Evolutionary conservation across 2,113 vertebrate species (phyloP).

Genomic region (Zosterops lateralis): DNA sequence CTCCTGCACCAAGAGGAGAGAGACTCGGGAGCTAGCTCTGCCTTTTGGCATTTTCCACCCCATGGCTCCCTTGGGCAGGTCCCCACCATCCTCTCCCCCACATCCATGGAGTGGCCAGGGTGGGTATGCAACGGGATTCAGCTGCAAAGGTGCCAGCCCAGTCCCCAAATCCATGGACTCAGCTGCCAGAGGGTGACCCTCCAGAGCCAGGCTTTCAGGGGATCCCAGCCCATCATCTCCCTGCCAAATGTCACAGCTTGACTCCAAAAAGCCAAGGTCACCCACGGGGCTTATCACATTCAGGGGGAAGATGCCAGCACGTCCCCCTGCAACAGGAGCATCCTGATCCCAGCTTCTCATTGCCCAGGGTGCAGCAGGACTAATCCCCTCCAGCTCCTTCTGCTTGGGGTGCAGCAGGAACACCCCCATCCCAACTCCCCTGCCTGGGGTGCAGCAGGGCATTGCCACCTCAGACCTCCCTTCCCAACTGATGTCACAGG

Average conservation of each 20-base stretch:
- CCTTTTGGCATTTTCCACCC: background rate
- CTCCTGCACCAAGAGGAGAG: background rate
- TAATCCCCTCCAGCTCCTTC: background rate
- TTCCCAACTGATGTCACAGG: fast-evolving
- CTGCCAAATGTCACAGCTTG: background rate
- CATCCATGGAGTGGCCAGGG: background rate
- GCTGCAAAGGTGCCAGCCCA: background rate
- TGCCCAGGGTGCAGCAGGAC: background rate
- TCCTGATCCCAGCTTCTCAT: background rate
- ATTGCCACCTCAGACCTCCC: background rate
- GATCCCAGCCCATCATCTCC: background rate
- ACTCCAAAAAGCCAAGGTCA: background rate
- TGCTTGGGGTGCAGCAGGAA: background rate
- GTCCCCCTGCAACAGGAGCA: background rate
- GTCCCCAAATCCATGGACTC: background rate
- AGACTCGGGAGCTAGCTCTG: background rate
- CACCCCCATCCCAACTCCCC: background rate
- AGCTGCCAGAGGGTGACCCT: background rate
- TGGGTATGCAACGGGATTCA: fast-evolving
- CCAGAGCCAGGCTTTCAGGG: background rate
- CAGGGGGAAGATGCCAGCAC: background rate
- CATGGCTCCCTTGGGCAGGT: fast-evolving
- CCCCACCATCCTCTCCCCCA: background rate
- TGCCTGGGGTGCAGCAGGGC: background rate
- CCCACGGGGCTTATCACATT: fast-evolving